Base-by-base conservation (phyloP, 2,888 invertebrate genomes). In the Augiades crinisus region DNA sequence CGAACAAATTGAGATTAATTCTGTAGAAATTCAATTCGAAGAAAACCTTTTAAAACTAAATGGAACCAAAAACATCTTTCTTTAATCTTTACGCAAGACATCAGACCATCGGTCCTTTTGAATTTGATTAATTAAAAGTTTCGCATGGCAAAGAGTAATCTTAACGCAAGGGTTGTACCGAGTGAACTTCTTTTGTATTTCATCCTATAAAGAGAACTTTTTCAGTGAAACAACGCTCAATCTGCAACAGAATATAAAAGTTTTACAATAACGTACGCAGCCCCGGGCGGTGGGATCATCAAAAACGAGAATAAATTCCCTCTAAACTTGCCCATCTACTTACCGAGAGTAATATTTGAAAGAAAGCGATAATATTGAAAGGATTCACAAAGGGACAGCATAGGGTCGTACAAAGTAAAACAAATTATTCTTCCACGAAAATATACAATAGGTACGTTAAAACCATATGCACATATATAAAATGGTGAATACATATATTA, bases 81-180 rank as follows among this genome's bases (percentile, higher is more conserved):
- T 43, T 36, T 43, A 43, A 50, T 36, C 13, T 53, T 45, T 45
- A 49, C 19, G 36, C 47, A 37, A 47, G 36, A 53, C 49, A 31
- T 17, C 47, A 46, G 38, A 27, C 54, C 54, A 58, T 56, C 55
- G 55, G 62, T 62, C 72, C 73, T 71, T 80, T 81, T 77, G 71
- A 80, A 83, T 80, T 78, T 77, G 72, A 83, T 84, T 87, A 85
- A 88, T 87, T 86, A 88, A 89, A 89, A 88, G 81, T 87, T 89
- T 83, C 51, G 61, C 69, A 67, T 73, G 69, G 68, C 79, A 79
- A 80, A 77, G 73, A 78, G 78, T 74, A 78, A 78, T 79, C 78
- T 83, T 70, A 78, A 75, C 70, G 75, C 82, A 82, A 80, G 84
- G 86, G 83, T 81, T 84, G 72, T 80, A 73, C 72, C 72, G 75